Evolutionary conservation across 2,797 vertebrate species (phyloP).

Genomic region (Eupleurogrammus muticus): DNA sequence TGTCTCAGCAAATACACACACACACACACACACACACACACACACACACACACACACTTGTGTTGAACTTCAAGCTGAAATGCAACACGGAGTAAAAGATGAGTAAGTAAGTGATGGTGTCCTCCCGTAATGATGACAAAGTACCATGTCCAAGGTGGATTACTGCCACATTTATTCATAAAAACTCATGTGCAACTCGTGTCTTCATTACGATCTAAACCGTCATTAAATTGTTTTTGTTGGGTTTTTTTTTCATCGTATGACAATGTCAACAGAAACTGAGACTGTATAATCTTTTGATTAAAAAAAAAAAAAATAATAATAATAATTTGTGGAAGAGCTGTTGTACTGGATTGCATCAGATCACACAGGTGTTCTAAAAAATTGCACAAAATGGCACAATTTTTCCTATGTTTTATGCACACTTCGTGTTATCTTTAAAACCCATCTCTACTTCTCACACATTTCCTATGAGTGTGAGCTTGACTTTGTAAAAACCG

Average conservation of each 20-base stretch:
- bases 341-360: too few species aligned
- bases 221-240: too few species aligned
- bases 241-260: too few species aligned
- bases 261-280: too few species aligned
- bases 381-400: too few species aligned
- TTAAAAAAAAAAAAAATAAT: too few species aligned
- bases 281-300: too few species aligned
- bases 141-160: background rate
- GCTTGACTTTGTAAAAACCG: too few species aligned
- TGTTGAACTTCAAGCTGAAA: slow-evolving; percentile 17
- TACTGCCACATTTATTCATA: background rate
- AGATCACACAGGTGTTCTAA: too few species aligned
- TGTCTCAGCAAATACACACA: slow-evolving; percentile 8
- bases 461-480: too few species aligned
- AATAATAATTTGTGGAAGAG: too few species aligned
- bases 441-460: background rate
- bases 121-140: background rate
- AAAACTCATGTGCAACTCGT: background rate
- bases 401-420: background rate
- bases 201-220: too few species aligned
- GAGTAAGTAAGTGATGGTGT: background rate
- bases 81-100: background rate
- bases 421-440: background rate
- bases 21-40: background rate
- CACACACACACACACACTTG: slow-evolving; percentile 11